These are phyloP conservation scores for Psammodynastes pulverulentus DNA, from an alignment of 2,113 vertebrate species.

Conservation along the genomic window DNA sequence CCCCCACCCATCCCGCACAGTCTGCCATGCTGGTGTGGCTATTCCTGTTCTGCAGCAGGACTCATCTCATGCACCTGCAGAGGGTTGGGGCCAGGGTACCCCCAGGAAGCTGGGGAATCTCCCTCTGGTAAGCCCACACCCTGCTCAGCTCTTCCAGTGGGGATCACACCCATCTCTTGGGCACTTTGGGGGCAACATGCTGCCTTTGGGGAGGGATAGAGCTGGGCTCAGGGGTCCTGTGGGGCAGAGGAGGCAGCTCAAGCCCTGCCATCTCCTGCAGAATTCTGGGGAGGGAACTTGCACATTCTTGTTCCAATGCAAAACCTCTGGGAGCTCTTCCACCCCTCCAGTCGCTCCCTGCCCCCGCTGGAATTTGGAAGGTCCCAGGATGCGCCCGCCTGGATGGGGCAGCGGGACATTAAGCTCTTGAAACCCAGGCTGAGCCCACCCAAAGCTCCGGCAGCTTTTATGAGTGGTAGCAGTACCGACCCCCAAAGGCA, in stretches of 20 bases:
- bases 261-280: not conserved
- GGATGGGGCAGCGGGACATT: not conserved
- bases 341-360: not conserved
- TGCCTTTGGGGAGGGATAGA: not conserved
- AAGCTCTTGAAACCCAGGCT: not conserved
- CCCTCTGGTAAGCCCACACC: not conserved
- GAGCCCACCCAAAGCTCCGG: not conserved
- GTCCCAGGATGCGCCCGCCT: not conserved
- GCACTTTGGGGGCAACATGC: not conserved
- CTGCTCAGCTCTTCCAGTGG: not conserved
- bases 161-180: not conserved
- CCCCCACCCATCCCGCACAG: not conserved
- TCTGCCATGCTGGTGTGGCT: not conserved
- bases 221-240: not conserved
- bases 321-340: not conserved
- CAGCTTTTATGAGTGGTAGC: not conserved
- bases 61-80: not conserved
- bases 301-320: not conserved
- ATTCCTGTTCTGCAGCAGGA: not conserved
- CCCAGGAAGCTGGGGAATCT: not conserved
- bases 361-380: not conserved
- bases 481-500: not conserved
- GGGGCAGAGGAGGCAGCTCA: not conserved
- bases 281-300: not conserved
- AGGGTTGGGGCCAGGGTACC: not conserved